These are phyloP conservation scores for Lycia hirtaria DNA, from an alignment of 2,888 invertebrate genomes.

Conservation along the genomic window DNA sequence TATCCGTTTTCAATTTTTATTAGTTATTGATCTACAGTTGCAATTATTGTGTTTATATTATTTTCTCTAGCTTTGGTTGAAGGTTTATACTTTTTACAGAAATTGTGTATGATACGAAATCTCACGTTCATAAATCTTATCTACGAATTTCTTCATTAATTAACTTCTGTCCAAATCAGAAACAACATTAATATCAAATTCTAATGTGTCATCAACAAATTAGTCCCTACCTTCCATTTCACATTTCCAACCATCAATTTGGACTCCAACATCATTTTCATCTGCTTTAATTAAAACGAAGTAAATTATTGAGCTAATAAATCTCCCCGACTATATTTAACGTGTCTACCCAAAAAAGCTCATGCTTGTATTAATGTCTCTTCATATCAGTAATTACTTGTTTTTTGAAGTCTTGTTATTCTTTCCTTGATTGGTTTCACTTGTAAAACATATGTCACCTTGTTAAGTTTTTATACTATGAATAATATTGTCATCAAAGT, in stretches of 20 bases:
- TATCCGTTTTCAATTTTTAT: background rate
- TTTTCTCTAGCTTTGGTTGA: too few species aligned
- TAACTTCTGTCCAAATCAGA: constrained; percentile 15
- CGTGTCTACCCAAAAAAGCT: constrained; percentile 21
- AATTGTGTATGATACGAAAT: background rate
- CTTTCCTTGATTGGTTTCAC: constrained; percentile 19
- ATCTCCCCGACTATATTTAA: constrained; percentile 29
- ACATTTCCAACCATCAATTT: constrained; percentile 27
- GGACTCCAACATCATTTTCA: constrained; percentile 27
- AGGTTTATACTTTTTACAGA: too few species aligned
- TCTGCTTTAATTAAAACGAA: constrained; percentile 29
- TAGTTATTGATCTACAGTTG: too few species aligned
- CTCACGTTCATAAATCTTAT: background rate
- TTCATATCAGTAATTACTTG: constrained; percentile 21
- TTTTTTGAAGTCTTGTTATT: constrained; percentile 31
- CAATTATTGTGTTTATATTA: too few species aligned
- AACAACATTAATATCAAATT: constrained; percentile 27
- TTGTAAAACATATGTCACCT: constrained; percentile 16
- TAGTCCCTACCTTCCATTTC: constrained; percentile 20
- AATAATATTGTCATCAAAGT: constrained; percentile 1
- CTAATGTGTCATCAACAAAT: constrained; percentile 32
- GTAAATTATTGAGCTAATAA: constrained; percentile 28
- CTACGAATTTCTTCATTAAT: constrained; percentile 4
- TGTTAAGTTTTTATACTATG: constrained; percentile 16
- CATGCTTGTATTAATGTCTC: constrained; percentile 16